These are phyloP conservation scores for Mactromeris polynyma DNA, from an alignment of 2,888 invertebrate genomes.

Conservation along the genomic window DNA sequence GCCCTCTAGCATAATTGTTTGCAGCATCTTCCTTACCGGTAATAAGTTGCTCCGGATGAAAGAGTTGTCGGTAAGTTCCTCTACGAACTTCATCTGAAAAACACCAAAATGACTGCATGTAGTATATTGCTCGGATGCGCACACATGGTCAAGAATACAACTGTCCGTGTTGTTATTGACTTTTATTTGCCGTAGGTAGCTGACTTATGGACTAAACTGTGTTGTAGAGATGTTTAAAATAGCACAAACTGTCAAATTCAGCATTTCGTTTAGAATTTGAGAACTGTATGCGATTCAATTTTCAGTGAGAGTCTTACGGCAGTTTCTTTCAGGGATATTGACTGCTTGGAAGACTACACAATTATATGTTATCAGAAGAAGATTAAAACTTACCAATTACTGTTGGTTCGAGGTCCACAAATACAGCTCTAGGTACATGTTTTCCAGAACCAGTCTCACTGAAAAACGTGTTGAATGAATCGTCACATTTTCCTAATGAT, in stretches of 20 bases:
- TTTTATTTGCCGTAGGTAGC: too few species aligned
- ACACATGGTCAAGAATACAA: too few species aligned
- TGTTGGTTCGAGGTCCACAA: constrained; percentile 98
- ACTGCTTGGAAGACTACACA: too few species aligned
- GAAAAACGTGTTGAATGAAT: constrained; percentile 93
- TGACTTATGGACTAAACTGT: background rate
- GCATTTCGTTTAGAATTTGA: too few species aligned
- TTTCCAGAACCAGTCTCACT: constrained; percentile 97
- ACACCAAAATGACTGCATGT: too few species aligned
- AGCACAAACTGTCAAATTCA: background rate
- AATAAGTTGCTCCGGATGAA: constrained; percentile 57
- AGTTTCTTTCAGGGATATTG: background rate
- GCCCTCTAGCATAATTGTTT: constrained; percentile 58
- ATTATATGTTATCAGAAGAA: too few species aligned
- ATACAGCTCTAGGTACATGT: constrained; percentile 97
- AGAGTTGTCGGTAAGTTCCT: constrained; percentile 55
- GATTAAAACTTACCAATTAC: constrained; percentile 90
- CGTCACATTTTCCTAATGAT: constrained; percentile 89
- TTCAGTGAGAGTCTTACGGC: background rate
- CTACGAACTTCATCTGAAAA: constrained; percentile 56
- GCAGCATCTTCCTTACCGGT: constrained; percentile 60
- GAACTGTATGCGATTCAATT: background rate
- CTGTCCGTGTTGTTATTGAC: too few species aligned
- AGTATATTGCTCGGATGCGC: too few species aligned
- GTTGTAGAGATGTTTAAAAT: background rate